Conservation (phyloP, 2,113 vertebrate genomes). For the Lophura nycthemera region DNA sequence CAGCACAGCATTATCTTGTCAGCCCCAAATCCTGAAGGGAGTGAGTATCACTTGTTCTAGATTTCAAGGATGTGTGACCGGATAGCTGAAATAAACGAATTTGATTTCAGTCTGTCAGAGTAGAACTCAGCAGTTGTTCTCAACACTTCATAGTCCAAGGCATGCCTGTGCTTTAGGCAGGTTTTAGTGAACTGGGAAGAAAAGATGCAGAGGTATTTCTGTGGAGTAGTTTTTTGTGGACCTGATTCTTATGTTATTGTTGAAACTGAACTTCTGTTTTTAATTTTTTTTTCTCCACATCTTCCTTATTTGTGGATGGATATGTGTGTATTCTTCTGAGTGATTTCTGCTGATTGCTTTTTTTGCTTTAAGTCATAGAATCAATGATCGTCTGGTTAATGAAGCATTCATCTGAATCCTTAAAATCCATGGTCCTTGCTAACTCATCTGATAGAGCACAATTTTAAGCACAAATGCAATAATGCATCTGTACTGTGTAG, state of each 20-base stretch:
- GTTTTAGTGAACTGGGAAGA: neutral
- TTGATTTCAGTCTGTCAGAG: neutral
- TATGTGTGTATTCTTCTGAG: fast-evolving
- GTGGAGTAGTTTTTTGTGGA: neutral
- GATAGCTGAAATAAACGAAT: neutral
- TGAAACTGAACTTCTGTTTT: neutral
- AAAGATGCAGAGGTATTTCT: neutral
- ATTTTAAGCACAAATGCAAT: neutral
- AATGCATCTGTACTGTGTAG: neutral
- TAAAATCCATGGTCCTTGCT: neutral
- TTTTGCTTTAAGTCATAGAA: neutral
- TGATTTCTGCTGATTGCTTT: neutral
- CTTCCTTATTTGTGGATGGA: neutral
- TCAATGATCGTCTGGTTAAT: neutral
- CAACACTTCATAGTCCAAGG: neutral
- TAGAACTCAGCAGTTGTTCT: neutral
- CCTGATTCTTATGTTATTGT: neutral
- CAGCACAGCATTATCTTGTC: constrained; percentile 94
- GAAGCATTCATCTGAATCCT: neutral
- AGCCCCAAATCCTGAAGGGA: constrained; percentile 91
- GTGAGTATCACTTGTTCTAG: constrained; percentile 75
- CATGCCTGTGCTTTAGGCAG: neutral
- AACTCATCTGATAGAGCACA: neutral
- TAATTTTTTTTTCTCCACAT: neutral
- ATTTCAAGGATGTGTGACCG: neutral